phyloP scores from a whole-genome alignment of 2,113 vertebrate genomes.

The Lophotis ruficrista region DNA sequence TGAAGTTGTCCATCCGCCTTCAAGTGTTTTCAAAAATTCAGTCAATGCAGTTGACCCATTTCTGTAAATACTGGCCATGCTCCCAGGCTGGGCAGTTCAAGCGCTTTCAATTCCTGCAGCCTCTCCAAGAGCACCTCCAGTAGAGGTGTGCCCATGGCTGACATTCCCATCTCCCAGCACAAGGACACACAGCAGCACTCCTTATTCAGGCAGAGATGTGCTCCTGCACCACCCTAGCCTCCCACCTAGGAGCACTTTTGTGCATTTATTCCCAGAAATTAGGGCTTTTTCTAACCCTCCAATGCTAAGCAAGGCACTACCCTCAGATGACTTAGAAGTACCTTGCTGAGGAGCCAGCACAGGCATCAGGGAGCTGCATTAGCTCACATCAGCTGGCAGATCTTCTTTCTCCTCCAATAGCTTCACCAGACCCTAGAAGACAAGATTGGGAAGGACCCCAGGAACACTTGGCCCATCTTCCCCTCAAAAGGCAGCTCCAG shows the following conservation, averaged over 20 bases:
- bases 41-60: neutral
- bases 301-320: rapidly evolving
- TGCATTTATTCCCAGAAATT: neutral
- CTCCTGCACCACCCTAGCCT: neutral
- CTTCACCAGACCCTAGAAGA: neutral
- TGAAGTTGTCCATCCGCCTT: neutral
- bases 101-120: neutral
- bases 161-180: neutral
- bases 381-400: neutral
- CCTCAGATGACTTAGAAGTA: neutral
- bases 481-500: neutral
- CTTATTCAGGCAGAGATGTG: neutral
- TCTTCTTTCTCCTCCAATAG: neutral
- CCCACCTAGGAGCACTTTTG: neutral
- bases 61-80: neutral
- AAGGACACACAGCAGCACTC: rapidly evolving
- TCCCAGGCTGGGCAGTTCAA: neutral
- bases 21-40: neutral
- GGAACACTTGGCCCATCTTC: neutral
- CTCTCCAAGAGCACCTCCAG: neutral
- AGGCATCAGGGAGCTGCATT: neutral
- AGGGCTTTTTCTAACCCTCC: rapidly evolving
- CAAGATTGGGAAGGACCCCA: neutral
- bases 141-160: rapidly evolving
- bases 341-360: neutral